phyloP scores from a whole-genome alignment of 1,140 invertebrate species.

The Microplitis mediator region DNA sequence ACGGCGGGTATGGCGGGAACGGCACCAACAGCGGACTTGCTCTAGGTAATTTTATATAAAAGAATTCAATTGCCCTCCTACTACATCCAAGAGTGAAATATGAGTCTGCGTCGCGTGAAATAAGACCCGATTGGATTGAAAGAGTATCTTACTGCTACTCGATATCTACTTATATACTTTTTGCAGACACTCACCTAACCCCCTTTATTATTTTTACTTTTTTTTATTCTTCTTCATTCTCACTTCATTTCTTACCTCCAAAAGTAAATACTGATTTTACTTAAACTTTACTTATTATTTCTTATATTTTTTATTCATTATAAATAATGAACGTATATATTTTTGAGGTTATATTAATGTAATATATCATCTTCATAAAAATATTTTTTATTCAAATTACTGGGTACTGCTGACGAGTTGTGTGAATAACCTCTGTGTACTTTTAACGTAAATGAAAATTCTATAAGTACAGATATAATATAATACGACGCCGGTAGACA shows the following conservation, averaged over 20 bases:
- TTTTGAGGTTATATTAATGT: too few relatives aligned
- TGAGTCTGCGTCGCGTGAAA: constrained; percentile 51
- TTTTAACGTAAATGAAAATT: constrained; percentile 16
- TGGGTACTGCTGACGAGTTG: neutral
- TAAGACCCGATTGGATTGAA: constrained; percentile 54
- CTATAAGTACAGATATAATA: neutral
- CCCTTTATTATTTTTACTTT: neutral
- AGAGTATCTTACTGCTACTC: constrained; percentile 48
- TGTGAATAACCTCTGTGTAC: neutral
- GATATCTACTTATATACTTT: constrained; percentile 48
- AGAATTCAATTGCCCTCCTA: constrained; percentile 51
- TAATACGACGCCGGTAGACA: neutral
- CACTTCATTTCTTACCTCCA: neutral
- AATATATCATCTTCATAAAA: too few relatives aligned
- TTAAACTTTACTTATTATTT: neutral
- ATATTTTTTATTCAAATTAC: neutral
- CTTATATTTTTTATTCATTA: neutral
- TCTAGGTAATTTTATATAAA: constrained; percentile 13
- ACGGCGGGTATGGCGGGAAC: too few relatives aligned
- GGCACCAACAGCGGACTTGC: neutral
- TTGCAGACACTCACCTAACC: constrained; percentile 12
- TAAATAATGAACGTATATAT: too few relatives aligned
- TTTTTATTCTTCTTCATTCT: constrained; percentile 4
- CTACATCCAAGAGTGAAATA: constrained; percentile 48
- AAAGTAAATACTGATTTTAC: neutral